These are phyloP conservation scores for Bolborhynchus lineola DNA, from an alignment of 2,113 vertebrate species.

Conservation along the genomic window DNA sequence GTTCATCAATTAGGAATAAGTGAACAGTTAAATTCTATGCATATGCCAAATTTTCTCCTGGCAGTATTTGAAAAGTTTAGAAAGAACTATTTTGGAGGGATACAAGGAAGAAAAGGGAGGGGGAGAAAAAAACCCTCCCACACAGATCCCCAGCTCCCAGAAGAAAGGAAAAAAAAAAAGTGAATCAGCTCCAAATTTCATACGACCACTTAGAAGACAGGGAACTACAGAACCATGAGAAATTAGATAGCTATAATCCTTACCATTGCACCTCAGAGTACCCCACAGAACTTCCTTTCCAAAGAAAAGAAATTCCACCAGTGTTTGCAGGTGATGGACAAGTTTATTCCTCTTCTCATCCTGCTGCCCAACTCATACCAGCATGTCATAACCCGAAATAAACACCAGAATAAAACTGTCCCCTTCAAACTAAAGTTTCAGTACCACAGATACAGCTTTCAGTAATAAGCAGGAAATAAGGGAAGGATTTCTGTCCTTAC, in stretches of 20 bases:
- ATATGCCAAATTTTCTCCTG: conserved; percentile 16
- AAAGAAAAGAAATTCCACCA: background rate
- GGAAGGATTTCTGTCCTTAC: background rate
- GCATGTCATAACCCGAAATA: background rate
- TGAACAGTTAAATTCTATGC: background rate
- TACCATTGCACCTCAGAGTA: background rate
- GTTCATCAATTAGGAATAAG: background rate
- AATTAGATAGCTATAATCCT: background rate
- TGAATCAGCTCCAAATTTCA: background rate
- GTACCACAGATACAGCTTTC: background rate
- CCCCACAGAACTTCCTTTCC: background rate
- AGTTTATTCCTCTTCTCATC: background rate
- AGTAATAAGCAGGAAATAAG: background rate
- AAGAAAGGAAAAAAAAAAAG: background rate
- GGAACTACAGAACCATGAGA: background rate
- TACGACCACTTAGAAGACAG: background rate
- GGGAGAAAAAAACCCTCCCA: background rate
- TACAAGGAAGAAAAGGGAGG: background rate
- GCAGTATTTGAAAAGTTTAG: conserved; percentile 15
- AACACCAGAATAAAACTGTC: background rate
- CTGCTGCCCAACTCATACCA: background rate
- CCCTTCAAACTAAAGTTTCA: background rate
- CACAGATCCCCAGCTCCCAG: background rate
- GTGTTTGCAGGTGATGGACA: background rate
- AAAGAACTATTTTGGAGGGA: conserved; percentile 5